Percentiles rank a stretch among this genome's conserved stretches.
Evolutionary conservation across 2,113 vertebrate genomes (phyloP).

Genomic region (Podarcis cretensis): DNA sequence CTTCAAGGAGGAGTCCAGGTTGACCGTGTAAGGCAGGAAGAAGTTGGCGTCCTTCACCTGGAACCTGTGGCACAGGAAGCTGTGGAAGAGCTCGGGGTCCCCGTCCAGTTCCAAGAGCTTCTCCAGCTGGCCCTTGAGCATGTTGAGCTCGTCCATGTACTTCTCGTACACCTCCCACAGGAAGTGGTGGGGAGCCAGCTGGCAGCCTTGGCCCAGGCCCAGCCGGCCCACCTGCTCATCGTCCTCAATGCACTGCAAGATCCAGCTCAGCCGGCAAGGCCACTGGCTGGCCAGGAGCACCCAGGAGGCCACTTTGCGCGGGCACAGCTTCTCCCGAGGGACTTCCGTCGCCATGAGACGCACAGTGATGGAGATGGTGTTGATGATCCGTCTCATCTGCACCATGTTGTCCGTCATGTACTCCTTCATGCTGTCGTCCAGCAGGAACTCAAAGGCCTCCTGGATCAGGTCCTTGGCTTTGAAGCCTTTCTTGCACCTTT

Average conservation of each 20-base stretch:
- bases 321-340: slow-evolving; percentile 53
- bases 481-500: neutral
- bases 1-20: slow-evolving; percentile 79
- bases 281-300: slow-evolving; percentile 81
- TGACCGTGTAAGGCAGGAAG: slow-evolving; percentile 73
- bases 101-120: slow-evolving; percentile 80
- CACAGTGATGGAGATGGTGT: slow-evolving; percentile 76
- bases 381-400: slow-evolving; percentile 82
- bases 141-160: slow-evolving; percentile 74
- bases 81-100: slow-evolving; percentile 85
- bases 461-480: slow-evolving; percentile 32
- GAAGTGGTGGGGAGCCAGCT: neutral
- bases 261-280: slow-evolving; percentile 87
- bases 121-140: slow-evolving; percentile 71
- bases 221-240: slow-evolving; percentile 67
- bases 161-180: slow-evolving; percentile 80
- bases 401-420: slow-evolving; percentile 79
- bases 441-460: slow-evolving; percentile 26
- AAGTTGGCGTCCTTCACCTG: slow-evolving; percentile 67
- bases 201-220: slow-evolving; percentile 42
- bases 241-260: slow-evolving; percentile 84
- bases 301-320: slow-evolving; percentile 76
- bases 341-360: slow-evolving; percentile 69
- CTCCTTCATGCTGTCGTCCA: slow-evolving; percentile 30
- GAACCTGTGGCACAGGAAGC: slow-evolving; percentile 78